phyloP scores from a whole-genome alignment of 2,888 invertebrate genomes.

The Cartodere bifasciata region DNA sequence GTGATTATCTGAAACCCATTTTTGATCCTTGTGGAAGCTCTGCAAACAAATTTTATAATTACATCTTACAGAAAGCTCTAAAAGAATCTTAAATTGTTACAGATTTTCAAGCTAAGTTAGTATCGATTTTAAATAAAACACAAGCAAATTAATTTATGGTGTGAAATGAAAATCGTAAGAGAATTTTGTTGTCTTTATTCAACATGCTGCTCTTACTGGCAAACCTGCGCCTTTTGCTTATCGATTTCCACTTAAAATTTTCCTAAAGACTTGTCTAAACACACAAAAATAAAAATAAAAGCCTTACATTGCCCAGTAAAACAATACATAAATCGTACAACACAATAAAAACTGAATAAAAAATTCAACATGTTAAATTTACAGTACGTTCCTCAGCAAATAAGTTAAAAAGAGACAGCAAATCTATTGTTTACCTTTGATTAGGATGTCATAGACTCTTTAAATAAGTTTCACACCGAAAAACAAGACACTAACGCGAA shows the following conservation, averaged over 20 bases:
- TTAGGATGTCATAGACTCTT: conserved; percentile 25
- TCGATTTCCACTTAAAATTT: no score
- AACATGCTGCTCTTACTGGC: conserved; percentile 21
- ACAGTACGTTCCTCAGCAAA: conserved; percentile 10
- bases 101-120: no score
- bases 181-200: conserved; percentile 17
- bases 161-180: conserved; percentile 15
- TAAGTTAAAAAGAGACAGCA: conserved; percentile 23
- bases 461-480: conserved; percentile 12
- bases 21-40: no score
- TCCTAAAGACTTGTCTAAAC: conserved; percentile 20
- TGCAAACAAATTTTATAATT: no score
- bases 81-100: no score
- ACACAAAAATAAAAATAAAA: conserved; percentile 27
- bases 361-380: conserved; percentile 7
- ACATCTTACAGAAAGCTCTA: no score
- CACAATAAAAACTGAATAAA: conserved; percentile 19
- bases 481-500: conserved; percentile 11
- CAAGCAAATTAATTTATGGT: no score
- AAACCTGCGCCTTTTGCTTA: conserved; percentile 28
- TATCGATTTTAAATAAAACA: no score
- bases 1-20: no score
- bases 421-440: conserved; percentile 34
- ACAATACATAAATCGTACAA: no score
- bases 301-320: no score